phyloP scores from a whole-genome alignment of 1,140 invertebrate genomes.

The Ctenoplectra terminalis region DNA sequence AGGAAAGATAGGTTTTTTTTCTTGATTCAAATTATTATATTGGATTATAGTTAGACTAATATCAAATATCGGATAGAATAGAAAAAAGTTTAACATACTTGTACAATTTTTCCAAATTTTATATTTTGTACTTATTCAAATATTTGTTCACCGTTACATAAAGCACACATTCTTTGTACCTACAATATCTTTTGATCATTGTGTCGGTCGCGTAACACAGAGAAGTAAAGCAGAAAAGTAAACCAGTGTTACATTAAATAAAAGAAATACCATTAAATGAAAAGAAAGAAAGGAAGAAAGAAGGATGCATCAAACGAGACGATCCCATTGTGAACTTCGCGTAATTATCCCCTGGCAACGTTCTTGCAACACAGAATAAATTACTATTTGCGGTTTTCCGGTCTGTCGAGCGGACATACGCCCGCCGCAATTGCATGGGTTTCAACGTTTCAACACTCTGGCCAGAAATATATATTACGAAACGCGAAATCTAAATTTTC shows the following conservation, averaged over 20 bases:
- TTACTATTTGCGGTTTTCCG: constrained; percentile 44
- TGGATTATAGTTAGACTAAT: too few relatives aligned
- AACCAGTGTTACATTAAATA: background rate
- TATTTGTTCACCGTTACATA: background rate
- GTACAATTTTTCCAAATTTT: too few relatives aligned
- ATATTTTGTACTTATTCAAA: too few relatives aligned
- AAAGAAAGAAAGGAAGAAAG: constrained; percentile 8
- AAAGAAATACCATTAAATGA: background rate
- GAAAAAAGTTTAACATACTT: too few relatives aligned
- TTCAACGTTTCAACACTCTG: constrained; percentile 36
- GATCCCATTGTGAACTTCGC: background rate
- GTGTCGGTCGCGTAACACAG: too few relatives aligned
- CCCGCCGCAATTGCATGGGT: constrained; percentile 26
- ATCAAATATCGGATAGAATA: too few relatives aligned
- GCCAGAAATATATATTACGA: constrained; percentile 9
- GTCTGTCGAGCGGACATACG: constrained; percentile 33
- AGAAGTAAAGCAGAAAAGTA: background rate
- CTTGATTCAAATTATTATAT: too few relatives aligned
- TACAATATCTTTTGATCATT: background rate
- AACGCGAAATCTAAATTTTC: background rate
- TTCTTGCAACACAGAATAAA: constrained; percentile 49
- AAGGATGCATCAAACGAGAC: background rate
- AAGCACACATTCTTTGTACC: too few relatives aligned
- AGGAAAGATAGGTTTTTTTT: too few relatives aligned
- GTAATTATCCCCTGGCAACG: constrained; percentile 34